Percentiles rank a stretch among this genome's conserved stretches.
Evolutionary conservation across 2,113 vertebrate genomes (phyloP).

Genomic region (Aphelocoma coerulescens): DNA sequence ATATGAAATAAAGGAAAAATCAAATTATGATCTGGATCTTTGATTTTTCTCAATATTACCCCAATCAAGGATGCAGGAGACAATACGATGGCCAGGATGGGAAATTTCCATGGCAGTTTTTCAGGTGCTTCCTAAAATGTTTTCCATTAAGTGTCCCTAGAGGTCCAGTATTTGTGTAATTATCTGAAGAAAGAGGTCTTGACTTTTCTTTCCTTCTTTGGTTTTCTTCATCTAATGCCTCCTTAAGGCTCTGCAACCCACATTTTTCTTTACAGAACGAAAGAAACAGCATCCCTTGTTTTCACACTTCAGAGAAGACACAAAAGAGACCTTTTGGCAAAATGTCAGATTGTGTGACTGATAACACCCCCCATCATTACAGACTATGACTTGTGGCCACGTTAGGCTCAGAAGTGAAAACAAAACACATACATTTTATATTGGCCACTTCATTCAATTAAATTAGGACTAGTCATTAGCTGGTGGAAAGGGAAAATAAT

Average conservation of each 20-base stretch:
- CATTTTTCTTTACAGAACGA: background rate
- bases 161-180: background rate
- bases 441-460: background rate
- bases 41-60: background rate
- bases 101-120: conserved; percentile 14
- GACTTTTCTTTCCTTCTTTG: background rate
- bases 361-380: conserved; percentile 6
- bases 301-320: conserved; percentile 28
- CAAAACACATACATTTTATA: background rate
- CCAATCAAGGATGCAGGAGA: background rate
- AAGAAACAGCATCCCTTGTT: conserved; percentile 22
- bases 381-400: conserved; percentile 17
- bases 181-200: background rate
- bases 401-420: conserved; percentile 10
- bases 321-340: conserved; percentile 56
- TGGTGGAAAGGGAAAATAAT: background rate
- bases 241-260: background rate
- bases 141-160: background rate
- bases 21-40: background rate
- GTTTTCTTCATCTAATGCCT: background rate
- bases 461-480: conserved; percentile 11
- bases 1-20: background rate
- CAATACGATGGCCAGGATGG: background rate
- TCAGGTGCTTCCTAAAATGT: conserved; percentile 19
- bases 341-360: conserved; percentile 35